Evolutionary conservation across 2,888 invertebrate species (phyloP).

Genomic region (Papilio demoleus): DNA sequence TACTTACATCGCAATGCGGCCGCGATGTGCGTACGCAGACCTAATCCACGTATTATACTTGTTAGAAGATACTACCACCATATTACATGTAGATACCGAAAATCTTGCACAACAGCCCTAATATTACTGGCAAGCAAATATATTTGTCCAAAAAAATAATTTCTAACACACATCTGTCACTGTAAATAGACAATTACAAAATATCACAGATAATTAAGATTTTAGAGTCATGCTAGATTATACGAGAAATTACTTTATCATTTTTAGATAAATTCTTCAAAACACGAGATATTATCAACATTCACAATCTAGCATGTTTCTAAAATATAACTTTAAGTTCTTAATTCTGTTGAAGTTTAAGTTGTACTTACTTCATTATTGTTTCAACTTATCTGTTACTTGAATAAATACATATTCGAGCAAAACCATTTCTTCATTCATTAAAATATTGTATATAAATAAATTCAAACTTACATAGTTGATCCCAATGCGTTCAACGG

Average conservation of each 20-base stretch:
- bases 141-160: conserved; percentile 33
- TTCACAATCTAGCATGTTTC: conserved; percentile 14
- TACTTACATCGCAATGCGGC: conserved; percentile 68
- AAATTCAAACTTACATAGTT: conserved; percentile 61
- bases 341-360: no score
- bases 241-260: not conserved
- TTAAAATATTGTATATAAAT: conserved; percentile 1
- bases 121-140: conserved; percentile 43
- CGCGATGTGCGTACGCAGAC: conserved; percentile 64
- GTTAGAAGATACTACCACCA: conserved; percentile 46
- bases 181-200: conserved; percentile 41
- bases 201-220: conserved; percentile 17
- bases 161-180: conserved; percentile 32
- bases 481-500: conserved; percentile 68
- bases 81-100: conserved; percentile 56
- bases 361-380: conserved; percentile 16
- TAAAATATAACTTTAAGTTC: conserved; percentile 4
- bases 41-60: conserved; percentile 58
- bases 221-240: conserved; percentile 33
- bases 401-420: not conserved
- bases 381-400: not conserved
- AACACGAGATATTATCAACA: not conserved
- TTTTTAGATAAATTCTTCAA: not conserved
- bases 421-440: conserved; percentile 2
- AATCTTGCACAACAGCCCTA: conserved; percentile 56